Base-by-base conservation (phyloP, 2,113 vertebrate species). In the Hippocampus barbouri region DNA sequence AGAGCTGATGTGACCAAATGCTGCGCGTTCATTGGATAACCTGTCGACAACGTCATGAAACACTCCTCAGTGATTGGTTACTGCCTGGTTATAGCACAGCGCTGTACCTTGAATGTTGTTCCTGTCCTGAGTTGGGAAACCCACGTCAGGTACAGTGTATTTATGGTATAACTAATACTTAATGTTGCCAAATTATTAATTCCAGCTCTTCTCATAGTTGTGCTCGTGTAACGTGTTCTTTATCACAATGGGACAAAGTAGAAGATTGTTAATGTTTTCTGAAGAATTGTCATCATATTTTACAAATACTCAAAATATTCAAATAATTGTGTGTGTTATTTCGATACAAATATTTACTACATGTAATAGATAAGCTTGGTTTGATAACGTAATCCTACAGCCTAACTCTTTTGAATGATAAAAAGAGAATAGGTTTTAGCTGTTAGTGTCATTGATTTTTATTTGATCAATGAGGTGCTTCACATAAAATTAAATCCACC, bases 11-110 rank as follows among this genome's bases (percentile, higher is more conserved):
- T 83, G 83, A 81, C 67, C 49, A 51, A 0, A n/a, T 65, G 4
- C 74, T 34, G 0, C 0, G 4, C 20, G 34, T 30, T 83, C 53
- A 92, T 88, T 92, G 91, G 91, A 0, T 41, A 9, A 0, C 3
- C 2, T 0, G 1, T 0, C 0, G 0, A 1, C 77, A 70, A 85
- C 67, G 77, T 61, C n/a, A n/a, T 0, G 0, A 0, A 16, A 0
- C 62, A 6, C 0, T 14, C 20, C 0, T 8, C 1, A 0, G 4
- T 67, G 74, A 85, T 87, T 83, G 81, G 85, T 47, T 0, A 20
- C 0, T 59, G 3, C 1, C 0, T 6, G 0, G 12, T 64, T 83
- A 71, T 72, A 74, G 59, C 21, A 27, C 14, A 1, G 30, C 12
- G 0, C 4, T 8, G 20, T 54, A 0, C 34, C 18, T 4, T 63